phyloP scores from a whole-genome alignment of 2,888 invertebrate species.

The Rhopalosiphum nymphaeae region DNA sequence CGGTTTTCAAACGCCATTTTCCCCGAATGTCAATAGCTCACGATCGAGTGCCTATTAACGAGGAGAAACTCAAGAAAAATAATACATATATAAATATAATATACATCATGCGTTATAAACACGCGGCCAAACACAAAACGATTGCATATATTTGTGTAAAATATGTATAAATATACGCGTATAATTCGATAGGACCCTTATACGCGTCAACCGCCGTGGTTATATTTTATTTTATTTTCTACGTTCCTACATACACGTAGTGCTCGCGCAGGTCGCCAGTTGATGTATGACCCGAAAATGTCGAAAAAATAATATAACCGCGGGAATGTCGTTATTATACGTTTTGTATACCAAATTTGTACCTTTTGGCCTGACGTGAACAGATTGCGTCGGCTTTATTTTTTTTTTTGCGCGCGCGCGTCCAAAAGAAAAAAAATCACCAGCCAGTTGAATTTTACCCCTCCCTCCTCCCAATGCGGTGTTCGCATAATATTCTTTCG shows the following conservation, averaged over 20 bases:
- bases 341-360: slow-evolving; percentile 64
- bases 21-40: neutral
- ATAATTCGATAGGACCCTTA: slow-evolving; percentile 18
- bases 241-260: neutral
- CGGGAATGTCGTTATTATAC: slow-evolving; percentile 60
- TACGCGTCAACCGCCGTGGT: neutral
- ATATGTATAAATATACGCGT: neutral
- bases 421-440: slow-evolving; percentile 35
- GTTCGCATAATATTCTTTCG: slow-evolving; percentile 1
- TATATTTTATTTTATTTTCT: neutral
- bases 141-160: neutral
- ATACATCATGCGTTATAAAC: neutral
- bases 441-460: slow-evolving; percentile 18
- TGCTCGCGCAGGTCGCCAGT: slow-evolving; percentile 24
- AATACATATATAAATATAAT: neutral
- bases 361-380: slow-evolving; percentile 52
- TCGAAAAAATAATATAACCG: slow-evolving; percentile 59
- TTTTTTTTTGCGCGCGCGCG: neutral
- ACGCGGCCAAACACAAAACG: slow-evolving; percentile 19
- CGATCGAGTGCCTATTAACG: neutral
- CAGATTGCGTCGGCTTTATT: slow-evolving; percentile 50
- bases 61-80: neutral
- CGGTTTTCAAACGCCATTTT: neutral
- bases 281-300: slow-evolving; percentile 61
- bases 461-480: neutral